phyloP scores from a whole-genome alignment of 2,888 invertebrate genomes.

The Schrankia costaestrigalis region DNA sequence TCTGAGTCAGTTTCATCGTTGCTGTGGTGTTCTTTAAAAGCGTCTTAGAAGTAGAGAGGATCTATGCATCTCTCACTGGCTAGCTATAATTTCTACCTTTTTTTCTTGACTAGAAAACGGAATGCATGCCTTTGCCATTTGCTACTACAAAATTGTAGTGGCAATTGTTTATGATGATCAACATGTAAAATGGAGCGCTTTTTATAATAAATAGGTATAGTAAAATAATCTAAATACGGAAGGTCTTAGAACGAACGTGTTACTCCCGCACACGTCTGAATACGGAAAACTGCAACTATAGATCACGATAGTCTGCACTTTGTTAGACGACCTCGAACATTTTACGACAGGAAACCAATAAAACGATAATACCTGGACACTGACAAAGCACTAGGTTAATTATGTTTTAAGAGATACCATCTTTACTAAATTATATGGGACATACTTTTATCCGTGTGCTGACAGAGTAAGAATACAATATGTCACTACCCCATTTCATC shows the following conservation, averaged over 20 bases:
- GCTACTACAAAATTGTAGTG: no score
- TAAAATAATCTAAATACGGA: slow-evolving; percentile 21
- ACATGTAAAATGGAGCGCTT: not conserved
- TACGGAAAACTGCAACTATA: slow-evolving; percentile 60
- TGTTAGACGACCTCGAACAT: slow-evolving; percentile 58
- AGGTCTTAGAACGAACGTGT: slow-evolving; percentile 24
- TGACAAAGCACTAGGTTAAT: slow-evolving; percentile 64
- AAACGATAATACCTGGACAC: slow-evolving; percentile 68
- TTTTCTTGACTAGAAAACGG: no score
- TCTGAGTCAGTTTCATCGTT: no score
- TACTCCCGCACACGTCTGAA: slow-evolving; percentile 32
- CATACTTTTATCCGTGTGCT: no score
- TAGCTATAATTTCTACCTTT: no score
- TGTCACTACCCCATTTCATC: no score
- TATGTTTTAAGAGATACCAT: slow-evolving; percentile 30
- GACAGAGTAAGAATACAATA: no score
- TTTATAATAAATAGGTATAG: slow-evolving; percentile 11
- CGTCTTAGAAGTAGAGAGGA: no score
- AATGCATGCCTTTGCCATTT: no score
- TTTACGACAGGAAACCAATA: slow-evolving; percentile 75
- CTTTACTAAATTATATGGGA: slow-evolving; percentile 9
- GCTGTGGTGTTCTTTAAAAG: no score
- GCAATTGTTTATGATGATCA: not conserved
- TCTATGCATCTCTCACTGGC: no score
- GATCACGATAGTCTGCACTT: slow-evolving; percentile 54